Evolutionary conservation across 1,140 invertebrate genomes (phyloP), one percentile per base, ranked within the genome.

Genomic region (Euschistus heros): DNA sequence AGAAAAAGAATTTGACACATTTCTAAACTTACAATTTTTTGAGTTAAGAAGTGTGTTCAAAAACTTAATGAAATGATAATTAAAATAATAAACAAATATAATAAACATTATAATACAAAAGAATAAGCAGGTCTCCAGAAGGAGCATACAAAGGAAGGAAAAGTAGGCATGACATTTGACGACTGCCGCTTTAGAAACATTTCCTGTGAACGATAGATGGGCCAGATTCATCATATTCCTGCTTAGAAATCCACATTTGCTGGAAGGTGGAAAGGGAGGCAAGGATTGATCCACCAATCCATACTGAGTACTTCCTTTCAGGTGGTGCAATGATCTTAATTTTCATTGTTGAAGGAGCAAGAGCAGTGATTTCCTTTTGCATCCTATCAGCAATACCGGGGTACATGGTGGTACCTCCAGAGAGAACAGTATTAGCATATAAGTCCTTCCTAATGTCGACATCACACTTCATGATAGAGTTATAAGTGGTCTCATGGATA

Each of bases 401-500:
- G 79, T 92, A 96, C 93, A 96, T 96, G 77, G 92, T 95, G 81
- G 93, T 94, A 79, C 94, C 94, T 74, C 94, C 93, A 68, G 92
- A 95, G 72, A 96, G 83, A 68, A 96, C 93, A 69, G 91, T 94
- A 83, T 96, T 96, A 79, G 92, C 91, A 77, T 95, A 96, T 79
- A 95, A 80, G 80, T 95, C 92, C 83, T 92, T 92, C 80, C 89
- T 84, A 81, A 92, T 92, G 75, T 93, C 90, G 27, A 94, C 89
- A 75, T 94, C 92, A 80, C 92, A 94, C 83, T 94, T 94, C 92
- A 95, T 94, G 82, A 97, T 95, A 70, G 90, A 93, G 81, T 95
- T 95, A 86, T 93, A 95, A 62, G 91, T 91, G 71, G 93, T 94
- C 79, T 95, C 92, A 75, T 94, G 91, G 77, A 94, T 93, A 72